These are phyloP conservation scores for Bombus sylvicola DNA, from an alignment of 1,140 invertebrate genomes.

Conservation along the genomic window DNA sequence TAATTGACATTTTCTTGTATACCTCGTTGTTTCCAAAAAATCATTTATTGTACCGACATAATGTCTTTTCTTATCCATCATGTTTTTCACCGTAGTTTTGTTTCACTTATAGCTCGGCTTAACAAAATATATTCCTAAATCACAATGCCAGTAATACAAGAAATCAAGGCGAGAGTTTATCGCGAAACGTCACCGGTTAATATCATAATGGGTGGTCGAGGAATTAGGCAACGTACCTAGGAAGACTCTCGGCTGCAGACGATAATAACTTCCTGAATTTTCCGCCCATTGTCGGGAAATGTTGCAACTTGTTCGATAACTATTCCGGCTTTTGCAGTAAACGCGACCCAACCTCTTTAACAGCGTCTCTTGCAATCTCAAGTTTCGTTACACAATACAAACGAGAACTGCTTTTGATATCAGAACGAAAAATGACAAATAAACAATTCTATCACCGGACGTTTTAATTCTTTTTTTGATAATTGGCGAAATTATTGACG, in stretches of 20 bases:
- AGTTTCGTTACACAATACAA: background rate
- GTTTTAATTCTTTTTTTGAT: background rate
- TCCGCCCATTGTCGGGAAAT: constrained; percentile 34
- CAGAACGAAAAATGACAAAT: background rate
- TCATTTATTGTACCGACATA: too few species aligned
- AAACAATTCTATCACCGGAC: background rate
- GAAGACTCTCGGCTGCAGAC: background rate
- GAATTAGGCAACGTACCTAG: constrained; percentile 4
- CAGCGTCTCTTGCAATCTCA: background rate
- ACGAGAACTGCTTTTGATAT: background rate
- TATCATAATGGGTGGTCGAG: background rate
- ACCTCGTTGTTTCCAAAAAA: background rate
- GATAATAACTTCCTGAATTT: constrained; percentile 48
- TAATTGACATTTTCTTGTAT: background rate
- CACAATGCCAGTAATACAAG: background rate
- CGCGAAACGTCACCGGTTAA: background rate
- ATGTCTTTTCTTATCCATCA: too few species aligned
- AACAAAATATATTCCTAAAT: background rate
- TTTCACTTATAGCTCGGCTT: background rate
- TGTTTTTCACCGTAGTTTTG: too few species aligned
- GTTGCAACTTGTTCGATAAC: constrained; percentile 49
- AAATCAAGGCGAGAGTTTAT: background rate
- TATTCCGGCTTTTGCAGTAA: constrained; percentile 34
- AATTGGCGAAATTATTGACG: too few species aligned
- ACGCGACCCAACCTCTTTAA: background rate